Conservation (phyloP, 2,797 vertebrate genomes). For the Allochrocebus solatus region DNA sequence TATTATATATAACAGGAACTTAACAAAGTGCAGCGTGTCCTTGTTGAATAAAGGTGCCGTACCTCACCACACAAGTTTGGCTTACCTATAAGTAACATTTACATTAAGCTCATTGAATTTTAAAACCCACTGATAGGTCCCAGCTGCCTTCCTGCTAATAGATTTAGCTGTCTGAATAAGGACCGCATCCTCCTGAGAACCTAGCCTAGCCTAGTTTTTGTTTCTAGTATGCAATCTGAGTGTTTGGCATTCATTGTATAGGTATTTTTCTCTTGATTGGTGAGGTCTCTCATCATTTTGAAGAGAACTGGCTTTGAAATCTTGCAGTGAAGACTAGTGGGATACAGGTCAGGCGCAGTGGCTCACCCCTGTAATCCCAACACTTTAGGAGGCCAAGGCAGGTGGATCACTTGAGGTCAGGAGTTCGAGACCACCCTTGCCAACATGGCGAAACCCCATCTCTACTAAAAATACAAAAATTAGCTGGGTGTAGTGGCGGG, state of each 20-base stretch:
- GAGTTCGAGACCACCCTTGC: no score
- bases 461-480: no score
- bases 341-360: neutral
- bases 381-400: no score
- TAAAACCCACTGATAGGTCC: neutral
- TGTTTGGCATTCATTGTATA: neutral
- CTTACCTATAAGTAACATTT: neutral
- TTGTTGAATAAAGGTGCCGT: neutral
- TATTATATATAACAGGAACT: neutral
- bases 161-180: neutral
- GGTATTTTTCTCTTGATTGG: neutral
- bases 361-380: no score
- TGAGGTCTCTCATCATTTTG: neutral
- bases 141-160: neutral
- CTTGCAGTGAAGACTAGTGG: neutral
- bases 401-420: no score
- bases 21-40: neutral
- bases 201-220: neutral
- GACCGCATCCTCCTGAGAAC: neutral
- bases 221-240: neutral
- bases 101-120: neutral
- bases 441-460: no score
- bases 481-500: no score
- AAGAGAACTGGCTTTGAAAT: constrained; percentile 43
- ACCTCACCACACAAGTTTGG: neutral